Evolutionary conservation across 2,113 vertebrate genomes (phyloP).

Genomic region (Romanogobio albipinnatus): DNA sequence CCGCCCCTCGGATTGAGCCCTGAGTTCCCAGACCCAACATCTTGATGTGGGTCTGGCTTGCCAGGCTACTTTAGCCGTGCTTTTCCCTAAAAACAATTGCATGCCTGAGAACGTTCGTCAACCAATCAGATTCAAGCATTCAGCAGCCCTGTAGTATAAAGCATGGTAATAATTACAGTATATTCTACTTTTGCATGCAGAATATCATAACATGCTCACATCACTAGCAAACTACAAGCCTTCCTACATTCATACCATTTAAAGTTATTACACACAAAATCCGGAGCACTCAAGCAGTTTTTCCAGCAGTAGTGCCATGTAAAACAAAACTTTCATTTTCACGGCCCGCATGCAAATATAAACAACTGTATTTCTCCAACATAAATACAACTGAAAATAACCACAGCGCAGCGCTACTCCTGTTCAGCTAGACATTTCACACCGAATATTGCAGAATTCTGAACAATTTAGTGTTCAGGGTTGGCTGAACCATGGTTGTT

Average conservation of each 20-base stretch:
- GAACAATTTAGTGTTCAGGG: neutral
- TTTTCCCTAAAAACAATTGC: too few species aligned
- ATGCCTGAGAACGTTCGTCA: too few species aligned
- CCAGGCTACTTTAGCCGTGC: too few species aligned
- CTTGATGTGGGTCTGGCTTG: too few species aligned
- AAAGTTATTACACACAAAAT: neutral
- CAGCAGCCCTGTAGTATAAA: too few species aligned
- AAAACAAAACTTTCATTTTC: neutral
- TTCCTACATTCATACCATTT: neutral
- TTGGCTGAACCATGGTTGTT: neutral
- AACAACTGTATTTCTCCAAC: neutral
- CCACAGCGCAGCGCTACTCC: neutral
- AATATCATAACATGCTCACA: neutral
- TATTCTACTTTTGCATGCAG: neutral
- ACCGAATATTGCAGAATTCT: neutral
- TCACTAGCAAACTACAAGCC: neutral
- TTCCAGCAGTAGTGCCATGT: neutral
- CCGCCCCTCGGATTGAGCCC: too few species aligned
- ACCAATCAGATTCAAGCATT: too few species aligned
- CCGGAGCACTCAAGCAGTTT: neutral
- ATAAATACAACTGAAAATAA: neutral
- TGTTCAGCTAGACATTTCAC: neutral
- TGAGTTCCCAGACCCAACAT: too few species aligned
- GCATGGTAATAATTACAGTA: neutral
- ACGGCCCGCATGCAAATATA: neutral